phyloP scores from a whole-genome alignment of 2,113 vertebrate species.

The Takifugu bimaculatus region DNA sequence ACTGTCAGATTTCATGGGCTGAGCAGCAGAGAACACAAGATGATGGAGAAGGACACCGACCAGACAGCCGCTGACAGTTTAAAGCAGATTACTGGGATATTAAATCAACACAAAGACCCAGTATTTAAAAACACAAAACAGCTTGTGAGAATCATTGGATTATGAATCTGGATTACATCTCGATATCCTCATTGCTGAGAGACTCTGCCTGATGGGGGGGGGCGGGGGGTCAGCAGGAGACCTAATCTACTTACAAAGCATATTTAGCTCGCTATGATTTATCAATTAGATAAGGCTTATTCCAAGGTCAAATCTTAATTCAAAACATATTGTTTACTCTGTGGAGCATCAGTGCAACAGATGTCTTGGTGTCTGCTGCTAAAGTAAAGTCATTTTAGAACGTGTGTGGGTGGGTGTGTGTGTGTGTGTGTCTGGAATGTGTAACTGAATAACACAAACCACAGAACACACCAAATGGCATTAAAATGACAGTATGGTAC shows the following conservation, averaged over 20 bases:
- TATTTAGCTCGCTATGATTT: slow-evolving; percentile 72
- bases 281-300: slow-evolving; percentile 75
- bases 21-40: slow-evolving; percentile 30
- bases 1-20: background rate
- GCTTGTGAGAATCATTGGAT: slow-evolving; percentile 76
- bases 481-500: slow-evolving; percentile 12
- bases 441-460: slow-evolving; percentile 34
- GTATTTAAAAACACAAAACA: slow-evolving; percentile 74
- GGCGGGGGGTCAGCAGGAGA: slow-evolving; percentile 49
- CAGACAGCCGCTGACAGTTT: slow-evolving; percentile 68
- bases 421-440: slow-evolving; percentile 7
- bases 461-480: slow-evolving; percentile 34
- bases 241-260: slow-evolving; percentile 75
- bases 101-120: slow-evolving; percentile 74
- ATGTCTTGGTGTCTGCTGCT: slow-evolving; percentile 47
- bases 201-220: slow-evolving; percentile 13
- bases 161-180: slow-evolving; percentile 76
- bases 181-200: slow-evolving; percentile 26
- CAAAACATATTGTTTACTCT: slow-evolving; percentile 74
- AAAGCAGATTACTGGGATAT: slow-evolving; percentile 70
- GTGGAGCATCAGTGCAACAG: slow-evolving; percentile 63
- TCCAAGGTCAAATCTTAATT: slow-evolving; percentile 71
- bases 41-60: slow-evolving; percentile 45
- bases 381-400: slow-evolving; percentile 31
- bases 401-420: slow-evolving; percentile 4